phyloP scores from a whole-genome alignment of 2,113 vertebrate genomes.

The Raja brachyura region DNA sequence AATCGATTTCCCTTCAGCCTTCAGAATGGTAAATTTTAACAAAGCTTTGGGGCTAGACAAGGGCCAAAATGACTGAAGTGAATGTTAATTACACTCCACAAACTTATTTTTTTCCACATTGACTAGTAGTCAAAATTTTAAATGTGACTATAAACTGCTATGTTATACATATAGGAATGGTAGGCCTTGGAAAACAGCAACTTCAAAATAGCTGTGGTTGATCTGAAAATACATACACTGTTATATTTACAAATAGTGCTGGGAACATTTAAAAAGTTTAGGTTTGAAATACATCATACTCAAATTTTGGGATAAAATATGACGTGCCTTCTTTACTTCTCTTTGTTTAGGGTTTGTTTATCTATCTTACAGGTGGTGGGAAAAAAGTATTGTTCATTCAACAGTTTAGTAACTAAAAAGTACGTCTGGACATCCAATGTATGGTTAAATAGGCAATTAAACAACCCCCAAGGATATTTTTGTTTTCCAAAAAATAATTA shows the following conservation, averaged over 20 bases:
- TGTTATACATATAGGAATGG: slow-evolving; percentile 71
- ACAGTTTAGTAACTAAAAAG: background rate
- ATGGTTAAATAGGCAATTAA: slow-evolving; percentile 6
- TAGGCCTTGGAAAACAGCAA: slow-evolving; percentile 64
- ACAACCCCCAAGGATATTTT: background rate
- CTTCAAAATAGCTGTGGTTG: slow-evolving; percentile 54
- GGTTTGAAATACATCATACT: background rate
- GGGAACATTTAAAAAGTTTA: background rate
- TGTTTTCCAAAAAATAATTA: background rate
- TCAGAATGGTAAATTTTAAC: slow-evolving; percentile 81
- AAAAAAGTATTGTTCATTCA: background rate
- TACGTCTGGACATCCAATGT: background rate
- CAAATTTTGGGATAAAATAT: background rate
- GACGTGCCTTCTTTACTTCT: background rate
- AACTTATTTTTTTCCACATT: slow-evolving; percentile 78
- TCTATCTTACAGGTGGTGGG: background rate
- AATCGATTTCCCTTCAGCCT: slow-evolving; percentile 96
- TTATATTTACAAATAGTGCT: background rate
- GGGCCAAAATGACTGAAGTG: slow-evolving; percentile 85
- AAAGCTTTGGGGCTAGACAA: slow-evolving; percentile 85
- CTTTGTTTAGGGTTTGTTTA: background rate
- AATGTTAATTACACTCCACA: slow-evolving; percentile 97
- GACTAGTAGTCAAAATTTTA: slow-evolving; percentile 77
- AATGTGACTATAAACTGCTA: slow-evolving; percentile 83
- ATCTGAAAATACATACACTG: background rate